Evolutionary conservation across 2,113 vertebrate genomes (phyloP), one percentile per base, ranked within the genome.

Genomic region (Mastomys natalensis): DNA sequence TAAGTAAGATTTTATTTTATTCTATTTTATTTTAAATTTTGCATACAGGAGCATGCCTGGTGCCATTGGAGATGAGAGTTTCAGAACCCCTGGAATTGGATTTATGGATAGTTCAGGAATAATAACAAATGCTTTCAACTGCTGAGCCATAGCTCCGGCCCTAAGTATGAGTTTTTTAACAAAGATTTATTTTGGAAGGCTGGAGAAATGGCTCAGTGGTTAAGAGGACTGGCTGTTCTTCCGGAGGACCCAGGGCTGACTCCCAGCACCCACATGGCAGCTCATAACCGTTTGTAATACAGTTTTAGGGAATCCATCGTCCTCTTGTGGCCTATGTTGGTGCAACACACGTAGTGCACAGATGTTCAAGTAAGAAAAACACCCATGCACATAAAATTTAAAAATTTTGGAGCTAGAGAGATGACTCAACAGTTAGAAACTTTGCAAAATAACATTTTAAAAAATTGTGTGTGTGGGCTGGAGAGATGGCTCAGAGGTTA

Each of bases 361-460:
- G 37, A 82, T 58, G 11, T 58, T 40, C 22, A 40, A 26, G 37
- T 40, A 60, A 19, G 9, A 34, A 58, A 58, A 58, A 58, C 21
- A 58, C 34, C 22, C 37, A 58, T n/a, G 24, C 78, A 58, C 21
- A 81, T 81, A 81, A 80, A 37, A 81, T 78, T 78, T 78, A 34
- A 19, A 80, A 37, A 37, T 53, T 37, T 80, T 53, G 77, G 77
- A 80, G 31, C 48, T 80, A 45, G 8, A 2, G 31, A 77, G 3
- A 89, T 93, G 55, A 73, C 7, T 45, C 55, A 58, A 43, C 82
- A 26, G 45, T 58, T 68, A 34, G 58, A 9, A 37, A 81, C 53
- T 11, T 81, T 37, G 9, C 40, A 48, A 51, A 43, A 95, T 48
- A 16, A 43, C 92, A 7, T 74, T 93, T 96, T 94, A n/a, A 89